Percentiles rank a stretch among this genome's conserved stretches.
Conservation (phyloP, 2,113 vertebrate genomes). For the Pitta sordida region DNA sequence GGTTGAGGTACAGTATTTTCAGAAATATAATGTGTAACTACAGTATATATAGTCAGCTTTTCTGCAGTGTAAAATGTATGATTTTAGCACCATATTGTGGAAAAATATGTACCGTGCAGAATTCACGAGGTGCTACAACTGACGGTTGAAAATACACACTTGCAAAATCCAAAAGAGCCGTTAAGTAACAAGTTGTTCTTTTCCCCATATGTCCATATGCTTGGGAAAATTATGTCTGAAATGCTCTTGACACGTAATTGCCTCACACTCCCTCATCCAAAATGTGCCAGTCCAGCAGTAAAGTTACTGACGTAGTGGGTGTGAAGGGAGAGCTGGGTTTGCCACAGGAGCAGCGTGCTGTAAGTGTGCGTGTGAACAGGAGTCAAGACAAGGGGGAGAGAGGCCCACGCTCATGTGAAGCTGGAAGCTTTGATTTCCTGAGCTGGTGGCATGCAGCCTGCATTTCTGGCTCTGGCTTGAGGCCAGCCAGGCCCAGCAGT, state of each 20-base stretch:
- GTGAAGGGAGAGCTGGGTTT: not conserved
- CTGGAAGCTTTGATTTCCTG: constrained; percentile 39
- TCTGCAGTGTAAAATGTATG: constrained; percentile 53
- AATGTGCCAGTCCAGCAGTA: constrained; percentile 42
- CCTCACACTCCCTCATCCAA: constrained; percentile 6
- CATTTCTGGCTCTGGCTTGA: not conserved
- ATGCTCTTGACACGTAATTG: constrained; percentile 46
- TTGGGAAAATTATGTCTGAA: constrained; percentile 56
- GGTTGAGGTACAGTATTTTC: constrained; percentile 29
- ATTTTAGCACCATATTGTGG: constrained; percentile 71
- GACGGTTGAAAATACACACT: constrained; percentile 68
- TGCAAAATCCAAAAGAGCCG: constrained; percentile 66
- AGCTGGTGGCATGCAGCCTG: constrained; percentile 26
- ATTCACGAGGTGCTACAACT: constrained; percentile 70
- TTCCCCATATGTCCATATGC: constrained; percentile 63
- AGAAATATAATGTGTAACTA: constrained; percentile 34
- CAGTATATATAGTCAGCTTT: constrained; percentile 56
- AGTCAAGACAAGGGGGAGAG: not conserved
- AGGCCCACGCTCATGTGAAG: not conserved
- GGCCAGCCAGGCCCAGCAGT: constrained; percentile 15
- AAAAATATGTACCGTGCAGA: constrained; percentile 68
- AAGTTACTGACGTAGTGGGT: not conserved
- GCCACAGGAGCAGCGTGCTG: not conserved
- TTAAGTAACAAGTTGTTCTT: constrained; percentile 72
- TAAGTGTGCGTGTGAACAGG: not conserved